phyloP scores from a whole-genome alignment of 1,140 invertebrate species.

The Ceratina japonica region DNA sequence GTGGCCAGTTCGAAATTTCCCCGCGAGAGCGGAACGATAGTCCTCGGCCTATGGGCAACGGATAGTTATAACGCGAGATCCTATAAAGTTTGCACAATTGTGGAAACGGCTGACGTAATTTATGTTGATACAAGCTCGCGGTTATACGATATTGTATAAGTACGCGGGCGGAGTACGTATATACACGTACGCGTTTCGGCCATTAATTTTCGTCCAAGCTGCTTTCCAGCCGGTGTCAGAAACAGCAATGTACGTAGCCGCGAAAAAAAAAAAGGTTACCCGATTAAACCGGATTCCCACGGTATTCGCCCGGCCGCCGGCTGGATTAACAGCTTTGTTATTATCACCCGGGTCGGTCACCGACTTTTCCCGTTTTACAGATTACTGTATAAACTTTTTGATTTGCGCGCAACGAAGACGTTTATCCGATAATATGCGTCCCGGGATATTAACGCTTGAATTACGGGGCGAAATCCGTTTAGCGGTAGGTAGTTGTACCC shows the following conservation, averaged over 20 bases:
- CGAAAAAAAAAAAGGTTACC: constrained; percentile 63
- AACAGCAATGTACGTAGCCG: constrained; percentile 54
- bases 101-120: constrained; percentile 59
- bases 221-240: constrained; percentile 59
- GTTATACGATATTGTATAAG: constrained; percentile 59
- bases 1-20: constrained; percentile 43
- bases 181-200: constrained; percentile 51
- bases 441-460: constrained; percentile 27
- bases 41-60: constrained; percentile 16
- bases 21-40: constrained; percentile 47
- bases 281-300: constrained; percentile 61
- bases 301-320: constrained; percentile 23
- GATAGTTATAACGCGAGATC: constrained; percentile 7
- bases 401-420: constrained; percentile 20
- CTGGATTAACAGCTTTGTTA: constrained; percentile 46
- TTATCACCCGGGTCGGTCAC: constrained; percentile 31
- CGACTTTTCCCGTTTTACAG: constrained; percentile 22
- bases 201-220: constrained; percentile 67
- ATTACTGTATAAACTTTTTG: constrained; percentile 41
- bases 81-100: constrained; percentile 51
- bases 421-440: constrained; percentile 40
- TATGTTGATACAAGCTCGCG: constrained; percentile 57
- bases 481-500: background rate
- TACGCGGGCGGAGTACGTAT: constrained; percentile 25
- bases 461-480: constrained; percentile 35